Evolutionary conservation across 2,888 invertebrate genomes (phyloP).

Genomic region (Tenodera sinensis): DNA sequence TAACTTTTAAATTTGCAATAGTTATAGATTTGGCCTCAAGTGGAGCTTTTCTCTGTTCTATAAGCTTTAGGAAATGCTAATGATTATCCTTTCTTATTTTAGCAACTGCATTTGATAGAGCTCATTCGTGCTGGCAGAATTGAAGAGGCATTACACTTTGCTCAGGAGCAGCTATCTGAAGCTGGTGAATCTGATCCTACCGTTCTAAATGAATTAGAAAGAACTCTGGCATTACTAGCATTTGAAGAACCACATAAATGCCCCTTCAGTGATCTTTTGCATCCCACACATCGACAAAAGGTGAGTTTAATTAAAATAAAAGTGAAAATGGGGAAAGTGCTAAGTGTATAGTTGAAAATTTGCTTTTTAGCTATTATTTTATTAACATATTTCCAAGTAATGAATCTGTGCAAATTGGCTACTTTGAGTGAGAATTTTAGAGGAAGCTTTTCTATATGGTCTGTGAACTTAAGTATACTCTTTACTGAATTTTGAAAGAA

Average conservation of each 20-base stretch:
- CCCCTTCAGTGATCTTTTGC: conserved; percentile 91
- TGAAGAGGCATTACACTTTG: conserved; percentile 85
- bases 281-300: conserved; percentile 92
- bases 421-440: too few species aligned
- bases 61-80: too few species aligned
- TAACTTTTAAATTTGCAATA: too few species aligned
- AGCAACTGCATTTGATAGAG: conserved; percentile 89
- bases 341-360: neutral
- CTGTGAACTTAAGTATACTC: too few species aligned
- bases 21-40: too few species aligned
- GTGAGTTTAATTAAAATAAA: conserved; percentile 44
- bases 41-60: too few species aligned
- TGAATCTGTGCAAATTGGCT: too few species aligned
- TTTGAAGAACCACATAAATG: conserved; percentile 94
- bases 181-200: conserved; percentile 77
- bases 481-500: too few species aligned
- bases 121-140: conserved; percentile 78
- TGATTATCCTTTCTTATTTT: conserved; percentile 20
- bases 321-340: neutral
- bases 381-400: too few species aligned
- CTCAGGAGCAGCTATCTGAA: conserved; percentile 85
- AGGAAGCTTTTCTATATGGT: too few species aligned
- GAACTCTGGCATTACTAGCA: conserved; percentile 90
- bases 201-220: conserved; percentile 74
- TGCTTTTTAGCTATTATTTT: too few species aligned